phyloP scores from a whole-genome alignment of 2,888 invertebrate genomes.

The Mythimna loreyi region DNA sequence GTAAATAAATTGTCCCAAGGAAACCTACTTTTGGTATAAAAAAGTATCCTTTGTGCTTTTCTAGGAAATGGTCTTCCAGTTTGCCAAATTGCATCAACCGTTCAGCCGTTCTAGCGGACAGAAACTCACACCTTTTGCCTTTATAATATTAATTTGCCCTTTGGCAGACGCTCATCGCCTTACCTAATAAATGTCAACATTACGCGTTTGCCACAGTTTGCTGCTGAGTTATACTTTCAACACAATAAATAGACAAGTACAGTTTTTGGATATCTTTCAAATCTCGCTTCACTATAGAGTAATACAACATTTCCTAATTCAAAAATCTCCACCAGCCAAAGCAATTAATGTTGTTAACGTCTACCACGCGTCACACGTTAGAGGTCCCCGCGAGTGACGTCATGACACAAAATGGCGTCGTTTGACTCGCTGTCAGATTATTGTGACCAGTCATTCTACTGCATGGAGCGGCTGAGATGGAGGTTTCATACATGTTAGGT shows the following conservation, averaged over 20 bases:
- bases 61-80: too few relatives aligned
- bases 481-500: conserved; percentile 15
- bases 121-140: too few relatives aligned
- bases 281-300: neutral
- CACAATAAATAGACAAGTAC: neutral
- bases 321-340: conserved; percentile 18
- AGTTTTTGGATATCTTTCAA: neutral
- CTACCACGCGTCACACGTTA: conserved; percentile 4
- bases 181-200: neutral
- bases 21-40: too few relatives aligned
- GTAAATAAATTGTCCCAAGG: too few relatives aligned
- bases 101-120: too few relatives aligned
- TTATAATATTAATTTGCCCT: neutral
- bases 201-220: neutral
- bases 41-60: too few relatives aligned
- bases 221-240: too few relatives aligned
- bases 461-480: neutral
- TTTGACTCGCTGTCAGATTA: conserved; percentile 49
- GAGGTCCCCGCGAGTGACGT: conserved; percentile 21
- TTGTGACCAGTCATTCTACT: conserved; percentile 37
- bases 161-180: neutral
- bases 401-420: conserved; percentile 47
- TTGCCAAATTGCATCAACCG: too few relatives aligned
- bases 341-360: conserved; percentile 33
- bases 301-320: neutral